A percentile compares a stretch with the other conserved stretches of the same genome.
These are phyloP conservation scores for Salmo trutta DNA, from an alignment of 2,797 vertebrate genomes.

Conservation along the genomic window DNA sequence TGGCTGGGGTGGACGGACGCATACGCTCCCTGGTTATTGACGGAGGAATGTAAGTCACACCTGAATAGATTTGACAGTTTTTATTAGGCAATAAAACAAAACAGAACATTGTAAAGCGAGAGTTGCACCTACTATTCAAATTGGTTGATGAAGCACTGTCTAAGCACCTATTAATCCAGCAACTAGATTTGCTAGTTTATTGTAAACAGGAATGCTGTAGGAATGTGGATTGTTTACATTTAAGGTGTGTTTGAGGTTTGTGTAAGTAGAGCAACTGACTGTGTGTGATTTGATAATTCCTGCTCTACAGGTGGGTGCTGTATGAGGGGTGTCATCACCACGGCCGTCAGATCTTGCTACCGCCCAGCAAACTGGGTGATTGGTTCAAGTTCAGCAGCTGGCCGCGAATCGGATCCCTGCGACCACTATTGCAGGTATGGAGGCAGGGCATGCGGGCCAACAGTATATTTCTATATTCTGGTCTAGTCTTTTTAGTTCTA, in stretches of 20 bases:
- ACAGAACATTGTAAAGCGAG: too few relatives aligned
- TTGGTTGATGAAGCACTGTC: too few relatives aligned
- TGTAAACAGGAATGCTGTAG: background rate
- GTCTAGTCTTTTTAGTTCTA: too few relatives aligned
- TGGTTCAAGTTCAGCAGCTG: slow-evolving; percentile 79
- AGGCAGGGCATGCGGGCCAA: background rate
- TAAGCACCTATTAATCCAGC: too few relatives aligned
- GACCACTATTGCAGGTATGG: slow-evolving; percentile 88
- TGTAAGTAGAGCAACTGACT: background rate
- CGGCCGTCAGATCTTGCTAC: slow-evolving; percentile 86
- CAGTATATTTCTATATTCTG: too few relatives aligned
- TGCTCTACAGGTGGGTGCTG: slow-evolving; percentile 84
- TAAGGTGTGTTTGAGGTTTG: background rate
- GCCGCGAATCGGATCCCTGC: slow-evolving; percentile 86
- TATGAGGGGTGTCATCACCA: slow-evolving; percentile 88
- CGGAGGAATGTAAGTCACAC: slow-evolving; percentile 87
- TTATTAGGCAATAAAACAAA: too few relatives aligned
- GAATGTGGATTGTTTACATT: background rate
- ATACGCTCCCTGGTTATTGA: slow-evolving; percentile 86
- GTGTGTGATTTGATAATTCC: background rate
- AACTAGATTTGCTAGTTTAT: background rate
- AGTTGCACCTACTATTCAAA: too few relatives aligned
- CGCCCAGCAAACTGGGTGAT: slow-evolving; percentile 78
- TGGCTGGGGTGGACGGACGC: slow-evolving; percentile 77
- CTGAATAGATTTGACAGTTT: background rate